Base-by-base conservation (phyloP, 2,797 vertebrate species). In the Thaleichthys pacificus region DNA sequence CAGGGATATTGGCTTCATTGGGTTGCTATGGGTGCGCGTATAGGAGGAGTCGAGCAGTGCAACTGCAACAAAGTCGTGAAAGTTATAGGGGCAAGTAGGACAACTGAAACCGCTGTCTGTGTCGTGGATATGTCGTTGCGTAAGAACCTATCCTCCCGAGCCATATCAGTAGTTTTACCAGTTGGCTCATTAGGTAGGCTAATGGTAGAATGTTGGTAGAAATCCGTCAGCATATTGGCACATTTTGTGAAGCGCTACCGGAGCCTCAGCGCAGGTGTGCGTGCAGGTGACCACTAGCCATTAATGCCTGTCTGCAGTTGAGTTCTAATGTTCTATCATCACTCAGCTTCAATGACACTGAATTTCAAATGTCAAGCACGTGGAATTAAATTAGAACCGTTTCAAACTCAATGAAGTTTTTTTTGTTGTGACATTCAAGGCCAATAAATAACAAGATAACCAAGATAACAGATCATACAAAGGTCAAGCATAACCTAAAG, bases 41-140 rank as follows among this genome's bases (percentile, higher is more conserved):
- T 83, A 54, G 79, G 38, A 66, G 68, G 68, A 70, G 47, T 14
- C 15, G 54, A 68, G 54, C 58, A 4, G 12, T 21, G 21, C 17
- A 66, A 66, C 32, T 24, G 17, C 22, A 21, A 42, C 49, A 14
- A 56, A 47, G 35, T 30, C 24, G 17, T 24, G 65, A 67, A 54
- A n/a, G 47, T 67, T 67, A 67, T 54, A 54, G 49, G 65, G 56
- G 71, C 22, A 21, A 72, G 17, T 8, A 11, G 47, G 49, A 58
- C 70, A 65, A 24, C 22, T 42, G 42, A 49, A 72, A 77, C 51
- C 42, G 30, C 24, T 54, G 51, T 17, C 17, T 54, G 15, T 11
- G 9, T 21, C 32, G 32, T 35, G 63, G 57, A 24, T 24, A 69
- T 42, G 32, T 21, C 22, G 21, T 65, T 70, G 69, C 28, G 22